Base-by-base conservation (phyloP, 2,113 vertebrate genomes). In the Mormyrus iriodes region DNA sequence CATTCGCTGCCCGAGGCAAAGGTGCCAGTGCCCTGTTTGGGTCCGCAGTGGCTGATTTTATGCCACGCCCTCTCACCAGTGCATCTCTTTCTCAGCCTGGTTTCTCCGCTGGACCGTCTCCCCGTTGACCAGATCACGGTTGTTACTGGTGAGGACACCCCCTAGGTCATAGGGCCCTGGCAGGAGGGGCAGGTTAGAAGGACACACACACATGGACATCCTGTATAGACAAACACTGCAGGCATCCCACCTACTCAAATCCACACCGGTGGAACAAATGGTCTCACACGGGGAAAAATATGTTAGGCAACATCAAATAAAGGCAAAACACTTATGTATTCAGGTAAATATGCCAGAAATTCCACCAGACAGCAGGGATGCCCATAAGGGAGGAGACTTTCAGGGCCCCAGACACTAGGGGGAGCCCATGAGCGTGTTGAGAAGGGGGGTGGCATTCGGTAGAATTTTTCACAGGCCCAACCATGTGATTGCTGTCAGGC, bases 71-170 rank as follows among this genome's bases (percentile, higher is more conserved):
- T 92, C 96, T 94, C 92, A 99, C 98, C 98, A 99, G 94, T 99
- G 98, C 98, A 99, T 99, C 94, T 99, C 98, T 92, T 99, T 99
- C 95, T 98, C 98, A 0, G 97, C 96, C 4, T 98, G 97, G 93
- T 96, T 99, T 90, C 96, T 95, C 95, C 99, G 99, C 95, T 98
- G 98, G 73, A 97, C 94, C 0, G 96, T 97, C 88, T 99, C 98
- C n/a, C 98, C 98, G 0, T 99, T 99, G 90, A 98, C 96, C 87
- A 98, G 95, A 82, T 99, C 98, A 82, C 98, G 94, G 91, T 99
- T 99, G 12, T 97, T 99, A 61, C 99, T 99, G 21, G 98, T 99
- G 91, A 99, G 96, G 88, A 99, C 98, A 4, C 98, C 98, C 93
- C 98, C 98, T 90, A 99, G 98, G 92, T 99, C 98, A 90, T 98